These are phyloP conservation scores for Drosophila pegasa DNA, from an alignment of 2,888 invertebrate species.

Conservation along the genomic window DNA sequence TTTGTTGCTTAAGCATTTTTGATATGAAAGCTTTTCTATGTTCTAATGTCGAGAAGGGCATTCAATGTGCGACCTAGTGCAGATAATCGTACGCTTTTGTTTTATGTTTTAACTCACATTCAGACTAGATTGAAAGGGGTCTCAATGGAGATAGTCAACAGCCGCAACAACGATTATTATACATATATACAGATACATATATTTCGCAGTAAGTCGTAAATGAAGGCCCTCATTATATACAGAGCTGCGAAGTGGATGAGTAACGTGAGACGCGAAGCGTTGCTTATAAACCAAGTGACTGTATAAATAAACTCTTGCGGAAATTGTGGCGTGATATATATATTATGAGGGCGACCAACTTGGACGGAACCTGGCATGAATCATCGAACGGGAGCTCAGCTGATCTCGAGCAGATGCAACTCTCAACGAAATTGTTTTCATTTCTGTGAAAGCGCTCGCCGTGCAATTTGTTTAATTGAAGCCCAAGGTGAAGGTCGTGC, in stretches of 20 bases:
- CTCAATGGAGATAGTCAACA: constrained; percentile 4
- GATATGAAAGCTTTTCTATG: neutral
- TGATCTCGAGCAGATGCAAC: constrained; percentile 48
- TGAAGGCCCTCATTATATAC: constrained; percentile 3
- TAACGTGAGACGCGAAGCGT: constrained; percentile 33
- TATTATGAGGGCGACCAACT: constrained; percentile 3
- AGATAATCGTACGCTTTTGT: neutral
- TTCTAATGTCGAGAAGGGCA: neutral
- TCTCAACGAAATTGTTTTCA: constrained; percentile 62
- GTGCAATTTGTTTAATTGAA: constrained; percentile 73
- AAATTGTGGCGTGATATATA: neutral
- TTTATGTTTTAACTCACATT: neutral
- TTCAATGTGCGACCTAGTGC: neutral
- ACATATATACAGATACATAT: neutral
- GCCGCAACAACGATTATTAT: neutral
- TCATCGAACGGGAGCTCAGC: constrained; percentile 53
- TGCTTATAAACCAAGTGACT: constrained; percentile 37
- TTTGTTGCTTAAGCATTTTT: too few relatives aligned
- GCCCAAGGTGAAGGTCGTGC: constrained; percentile 76
- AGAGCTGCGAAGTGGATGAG: constrained; percentile 36
- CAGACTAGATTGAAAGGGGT: neutral
- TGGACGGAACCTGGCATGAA: constrained; percentile 34
- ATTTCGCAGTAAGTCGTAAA: neutral
- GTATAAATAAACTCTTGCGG: constrained; percentile 25
- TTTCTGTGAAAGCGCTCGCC: constrained; percentile 63